Base-by-base conservation (phyloP, 2,113 vertebrate species). In the Ctenodactylus gundi region DNA sequence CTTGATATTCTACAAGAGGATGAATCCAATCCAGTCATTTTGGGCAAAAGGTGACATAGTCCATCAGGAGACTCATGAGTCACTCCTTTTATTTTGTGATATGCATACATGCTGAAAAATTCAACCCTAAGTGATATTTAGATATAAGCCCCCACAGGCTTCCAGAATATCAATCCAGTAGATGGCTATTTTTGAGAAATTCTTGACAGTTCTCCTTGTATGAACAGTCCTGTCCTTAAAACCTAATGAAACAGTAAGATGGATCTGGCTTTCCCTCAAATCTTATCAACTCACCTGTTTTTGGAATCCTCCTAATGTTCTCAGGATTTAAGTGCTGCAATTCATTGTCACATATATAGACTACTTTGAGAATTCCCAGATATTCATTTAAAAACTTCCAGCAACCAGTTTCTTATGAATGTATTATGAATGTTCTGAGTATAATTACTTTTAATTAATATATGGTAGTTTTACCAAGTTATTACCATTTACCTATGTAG, bases 71-170 rank as follows among this genome's bases (percentile, higher is more conserved):
- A 77, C 51, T 92, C 72, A 51, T 65, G 65, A 95, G 27, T 44
- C 67, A 77, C 17, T 70, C 27, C 44, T 77, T 94, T 85, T 84
- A 46, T 92, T 95, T 89, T 91, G 21, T 77, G 23, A 67, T 67
- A 77, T 39, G 80, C 49, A 64, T 90, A 72, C 51, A 58, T 70
- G 62, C 39, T 90, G 87, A 89, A 94, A 95, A 94, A 51, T 97
- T 97, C 95, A 97, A 83, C 55, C 82, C 29, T 92, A 86, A 72
- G 93, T 95, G 72, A 86, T 97, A 88, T 46, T 95, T 95, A 96
- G 41, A 95, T 96, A 51, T 25, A 67, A 97, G 51, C 36, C 58
- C 44, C 72, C 97, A 75, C 88, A 91, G 96, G 57, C 65, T 88
- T 94, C 96, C 27, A 41, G 94, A 75, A 93, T 96, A 96, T 91